These are phyloP conservation scores for Idaea aversata DNA, from an alignment of 2,888 invertebrate species.

Conservation along the genomic window DNA sequence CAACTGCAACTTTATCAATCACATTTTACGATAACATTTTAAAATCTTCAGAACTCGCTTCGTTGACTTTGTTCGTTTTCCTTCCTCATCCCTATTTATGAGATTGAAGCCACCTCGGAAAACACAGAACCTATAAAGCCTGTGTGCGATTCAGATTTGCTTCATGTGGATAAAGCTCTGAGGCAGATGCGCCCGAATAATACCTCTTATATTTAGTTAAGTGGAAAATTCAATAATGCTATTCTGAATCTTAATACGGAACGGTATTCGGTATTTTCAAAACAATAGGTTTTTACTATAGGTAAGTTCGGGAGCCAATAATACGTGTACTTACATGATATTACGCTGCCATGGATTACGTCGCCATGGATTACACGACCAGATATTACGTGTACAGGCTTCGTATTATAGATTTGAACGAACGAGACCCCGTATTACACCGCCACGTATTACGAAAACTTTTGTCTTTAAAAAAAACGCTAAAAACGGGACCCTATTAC, in stretches of 20 bases:
- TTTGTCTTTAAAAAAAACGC: too few species aligned
- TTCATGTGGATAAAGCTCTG: conserved; percentile 16
- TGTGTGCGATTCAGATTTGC: conserved; percentile 16
- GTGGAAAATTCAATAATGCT: conserved; percentile 11
- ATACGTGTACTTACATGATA: too few species aligned
- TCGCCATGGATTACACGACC: too few species aligned
- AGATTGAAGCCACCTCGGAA: conserved; percentile 46
- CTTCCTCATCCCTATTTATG: conserved; percentile 57
- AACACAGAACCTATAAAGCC: conserved; percentile 21
- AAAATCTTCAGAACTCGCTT: conserved; percentile 49
- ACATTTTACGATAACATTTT: conserved; percentile 55
- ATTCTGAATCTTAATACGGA: not conserved
- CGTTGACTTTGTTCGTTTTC: conserved; percentile 38
- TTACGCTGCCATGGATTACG: too few species aligned
- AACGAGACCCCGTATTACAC: too few species aligned
- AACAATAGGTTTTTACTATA: not conserved
- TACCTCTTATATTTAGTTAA: conserved; percentile 12
- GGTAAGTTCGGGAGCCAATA: too few species aligned
- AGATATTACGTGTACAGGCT: too few species aligned
- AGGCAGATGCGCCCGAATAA: conserved; percentile 11
- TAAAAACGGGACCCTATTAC: too few species aligned
- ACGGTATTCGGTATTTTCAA: not conserved
- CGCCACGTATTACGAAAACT: too few species aligned
- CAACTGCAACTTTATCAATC: conserved; percentile 49
- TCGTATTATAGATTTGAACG: too few species aligned